These are phyloP conservation scores for Pinna nobilis DNA, from an alignment of 1,140 invertebrate genomes.

Conservation along the genomic window DNA sequence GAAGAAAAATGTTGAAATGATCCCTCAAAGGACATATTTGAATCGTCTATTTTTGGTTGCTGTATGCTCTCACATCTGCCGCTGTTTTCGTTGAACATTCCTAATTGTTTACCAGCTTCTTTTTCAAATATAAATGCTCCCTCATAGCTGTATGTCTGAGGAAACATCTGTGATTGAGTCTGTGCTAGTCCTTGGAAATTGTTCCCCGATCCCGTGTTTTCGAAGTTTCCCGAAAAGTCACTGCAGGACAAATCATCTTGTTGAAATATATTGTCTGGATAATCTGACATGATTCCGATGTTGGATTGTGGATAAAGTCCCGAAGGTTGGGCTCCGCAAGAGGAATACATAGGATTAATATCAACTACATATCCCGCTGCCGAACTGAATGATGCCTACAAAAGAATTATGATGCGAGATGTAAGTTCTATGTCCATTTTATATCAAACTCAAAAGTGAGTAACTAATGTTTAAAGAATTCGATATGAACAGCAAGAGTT, in stretches of 20 bases:
- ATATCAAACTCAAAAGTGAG: background rate
- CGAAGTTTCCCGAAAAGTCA: constrained; percentile 5
- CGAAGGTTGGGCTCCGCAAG: constrained; percentile 17
- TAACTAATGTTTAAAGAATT: background rate
- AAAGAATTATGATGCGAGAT: background rate
- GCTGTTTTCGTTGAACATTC: constrained; percentile 40
- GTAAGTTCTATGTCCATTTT: background rate
- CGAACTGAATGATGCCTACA: constrained; percentile 26
- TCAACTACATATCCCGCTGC: constrained; percentile 18
- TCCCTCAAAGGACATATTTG: constrained; percentile 44
- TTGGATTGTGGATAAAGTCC: constrained; percentile 1
- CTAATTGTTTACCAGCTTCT: constrained; percentile 50
- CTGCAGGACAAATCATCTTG: constrained; percentile 20
- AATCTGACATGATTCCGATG: constrained; percentile 14
- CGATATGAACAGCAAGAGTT: background rate
- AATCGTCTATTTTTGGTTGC: constrained; percentile 34
- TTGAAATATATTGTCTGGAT: constrained; percentile 16
- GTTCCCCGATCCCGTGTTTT: constrained; percentile 23
- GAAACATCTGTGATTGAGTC: constrained; percentile 37
- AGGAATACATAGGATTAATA: constrained; percentile 2
- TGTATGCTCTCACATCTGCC: constrained; percentile 14
- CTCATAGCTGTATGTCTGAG: constrained; percentile 60
- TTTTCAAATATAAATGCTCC: constrained; percentile 57
- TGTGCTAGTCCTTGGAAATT: constrained; percentile 20
- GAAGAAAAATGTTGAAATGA: constrained; percentile 46